A percentile compares a stretch with the other conserved stretches of the same genome.
Evolutionary conservation across 1,140 invertebrate genomes (phyloP).

Genomic region (Protaetia brevitarsis): DNA sequence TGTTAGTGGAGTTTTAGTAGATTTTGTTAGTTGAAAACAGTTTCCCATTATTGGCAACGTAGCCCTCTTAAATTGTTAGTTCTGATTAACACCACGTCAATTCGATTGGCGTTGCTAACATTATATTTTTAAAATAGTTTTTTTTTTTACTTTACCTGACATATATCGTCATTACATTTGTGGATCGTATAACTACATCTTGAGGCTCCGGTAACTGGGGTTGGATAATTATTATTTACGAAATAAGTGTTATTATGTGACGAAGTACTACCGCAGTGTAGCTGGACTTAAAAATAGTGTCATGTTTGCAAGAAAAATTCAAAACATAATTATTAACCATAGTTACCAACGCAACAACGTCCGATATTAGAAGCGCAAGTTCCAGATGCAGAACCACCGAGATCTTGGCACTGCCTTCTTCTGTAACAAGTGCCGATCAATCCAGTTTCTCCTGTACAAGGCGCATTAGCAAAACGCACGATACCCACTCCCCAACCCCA

Average conservation of each 20-base stretch:
- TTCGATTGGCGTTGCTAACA: too few relatives aligned
- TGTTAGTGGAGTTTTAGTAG: too few relatives aligned
- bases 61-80: too few relatives aligned
- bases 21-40: too few relatives aligned
- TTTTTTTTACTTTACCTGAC: slow-evolving; percentile 64
- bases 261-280: slow-evolving; percentile 64
- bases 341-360: slow-evolving; percentile 78
- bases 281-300: slow-evolving; percentile 58
- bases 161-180: slow-evolving; percentile 66
- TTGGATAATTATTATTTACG: slow-evolving; percentile 69
- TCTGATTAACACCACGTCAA: too few relatives aligned
- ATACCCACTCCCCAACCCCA: slow-evolving; percentile 53
- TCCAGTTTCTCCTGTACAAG: slow-evolving; percentile 61
- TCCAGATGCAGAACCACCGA: slow-evolving; percentile 66
- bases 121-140: too few relatives aligned
- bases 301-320: not conserved
- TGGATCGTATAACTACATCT: slow-evolving; percentile 68
- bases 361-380: slow-evolving; percentile 64
- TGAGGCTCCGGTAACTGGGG: slow-evolving; percentile 61
- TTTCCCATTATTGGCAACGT: too few relatives aligned
- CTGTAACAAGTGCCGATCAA: slow-evolving; percentile 74
- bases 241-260: slow-evolving; percentile 81
- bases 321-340: slow-evolving; percentile 44
- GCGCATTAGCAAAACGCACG: slow-evolving; percentile 66
- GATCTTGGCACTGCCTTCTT: slow-evolving; percentile 66